A percentile compares a stretch with the other conserved stretches of the same genome.
These are phyloP conservation scores for Ammospiza nelsoni DNA, from an alignment of 2,113 vertebrate genomes.

Conservation along the genomic window DNA sequence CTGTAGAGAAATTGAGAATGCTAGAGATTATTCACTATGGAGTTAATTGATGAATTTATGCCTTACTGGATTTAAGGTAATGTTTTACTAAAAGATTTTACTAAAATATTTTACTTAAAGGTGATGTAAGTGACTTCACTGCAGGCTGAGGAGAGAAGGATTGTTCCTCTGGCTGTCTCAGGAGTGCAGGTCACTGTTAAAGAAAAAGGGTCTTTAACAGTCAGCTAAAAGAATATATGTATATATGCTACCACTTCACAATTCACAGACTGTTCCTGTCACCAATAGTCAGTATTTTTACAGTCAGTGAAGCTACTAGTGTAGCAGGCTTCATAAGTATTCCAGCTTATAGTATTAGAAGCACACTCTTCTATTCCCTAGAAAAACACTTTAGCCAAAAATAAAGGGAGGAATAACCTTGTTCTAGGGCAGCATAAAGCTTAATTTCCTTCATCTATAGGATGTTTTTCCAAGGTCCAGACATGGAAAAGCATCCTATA, in stretches of 20 bases:
- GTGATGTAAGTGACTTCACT: not conserved
- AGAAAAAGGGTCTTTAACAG: not conserved
- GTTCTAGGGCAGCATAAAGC: not conserved
- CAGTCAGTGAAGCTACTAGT: not conserved
- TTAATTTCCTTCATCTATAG: not conserved
- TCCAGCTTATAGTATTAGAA: not conserved
- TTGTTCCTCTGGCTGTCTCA: not conserved
- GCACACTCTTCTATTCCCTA: not conserved
- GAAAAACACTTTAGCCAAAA: not conserved
- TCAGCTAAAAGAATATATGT: not conserved
- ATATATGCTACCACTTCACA: not conserved
- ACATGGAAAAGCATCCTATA: too few relatives aligned
- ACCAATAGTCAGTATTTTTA: not conserved
- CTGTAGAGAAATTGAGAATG: not conserved
- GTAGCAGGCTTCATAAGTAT: not conserved
- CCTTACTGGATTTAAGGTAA: not conserved
- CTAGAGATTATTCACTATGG: not conserved
- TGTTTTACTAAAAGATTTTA: not conserved
- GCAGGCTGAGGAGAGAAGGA: not conserved
- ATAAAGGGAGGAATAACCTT: not conserved
- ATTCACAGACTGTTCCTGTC: not conserved
- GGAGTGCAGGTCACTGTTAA: not conserved
- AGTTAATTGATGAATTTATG: not conserved
- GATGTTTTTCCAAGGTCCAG: not conserved
- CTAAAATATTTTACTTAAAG: too few relatives aligned